Evolutionary conservation across 2,797 vertebrate species (phyloP), one percentile per base, ranked within the genome.

Genomic region (Danio choprae): DNA sequence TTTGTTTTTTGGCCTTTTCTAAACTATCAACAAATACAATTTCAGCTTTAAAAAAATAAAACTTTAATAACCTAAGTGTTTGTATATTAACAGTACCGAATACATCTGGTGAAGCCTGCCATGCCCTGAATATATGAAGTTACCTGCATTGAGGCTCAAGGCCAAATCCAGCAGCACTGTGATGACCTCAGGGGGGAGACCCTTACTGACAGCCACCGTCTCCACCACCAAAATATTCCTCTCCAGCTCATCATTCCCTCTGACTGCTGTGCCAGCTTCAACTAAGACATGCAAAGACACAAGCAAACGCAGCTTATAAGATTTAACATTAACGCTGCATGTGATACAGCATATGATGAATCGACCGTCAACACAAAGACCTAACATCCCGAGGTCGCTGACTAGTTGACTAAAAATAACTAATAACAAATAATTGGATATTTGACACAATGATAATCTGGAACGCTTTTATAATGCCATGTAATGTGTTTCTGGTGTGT

Each of bases 141-240:
- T 95, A 99, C 98, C 95, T 87, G 96, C 93, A 74, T 91, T 95
- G 48, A 95, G 94, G 89, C 95, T 96, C 85, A 98, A 93, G 29
- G 88, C 94, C 86, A 94, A 93, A 1, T 93, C 94, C 81, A 99
- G 90, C 88, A 99, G 92, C 3, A 91, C 3, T 36, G 92, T 91
- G 77, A 98, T 89, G 51, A 75, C 93, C 83, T 96, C 93, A 10
- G 97, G 92, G 6, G 93, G 84, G 68, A 99, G 93, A 7, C 98
- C 97, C 79, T 82, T 91, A 71, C 90, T 88, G 84, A 93, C 90
- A 55, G 93, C 96, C 87, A 90, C 79, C 22, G 81, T 91, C 94
- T 99, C 96, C 90, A 98, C 91, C 15, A 70, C 58, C 75, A 88
- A 85, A 86, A 99, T 85, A 81, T 96, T 93, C 51, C 84, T 90